A percentile compares a stretch with the other conserved stretches of the same genome.
These are phyloP conservation scores for Shinisaurus crocodilurus DNA, from an alignment of 2,113 vertebrate genomes.

Conservation along the genomic window DNA sequence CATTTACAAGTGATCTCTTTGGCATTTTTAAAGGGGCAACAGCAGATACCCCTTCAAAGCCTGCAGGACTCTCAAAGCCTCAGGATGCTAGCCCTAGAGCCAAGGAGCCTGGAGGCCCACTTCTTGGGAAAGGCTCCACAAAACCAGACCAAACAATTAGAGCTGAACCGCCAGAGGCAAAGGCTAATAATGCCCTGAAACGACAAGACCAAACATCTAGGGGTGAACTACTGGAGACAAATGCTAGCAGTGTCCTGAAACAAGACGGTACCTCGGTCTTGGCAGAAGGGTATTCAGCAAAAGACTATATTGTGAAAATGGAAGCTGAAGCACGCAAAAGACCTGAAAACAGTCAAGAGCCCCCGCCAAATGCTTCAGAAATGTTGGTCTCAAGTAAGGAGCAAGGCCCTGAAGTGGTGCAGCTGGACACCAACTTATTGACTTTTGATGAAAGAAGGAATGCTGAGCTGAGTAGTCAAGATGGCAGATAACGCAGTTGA, in stretches of 20 bases:
- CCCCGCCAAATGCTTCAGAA: conserved; percentile 35
- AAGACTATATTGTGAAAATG: conserved; percentile 26
- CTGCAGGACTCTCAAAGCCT: conserved; percentile 47
- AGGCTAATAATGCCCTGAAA: background rate
- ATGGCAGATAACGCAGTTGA: conserved; percentile 38
- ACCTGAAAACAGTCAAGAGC: conserved; percentile 28
- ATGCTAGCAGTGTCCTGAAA: background rate
- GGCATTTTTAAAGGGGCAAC: conserved; percentile 81
- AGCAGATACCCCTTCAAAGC: conserved; percentile 59
- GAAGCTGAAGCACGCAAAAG: conserved; percentile 37
- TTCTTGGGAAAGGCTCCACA: conserved; percentile 32
- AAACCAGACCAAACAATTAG: conserved; percentile 23
- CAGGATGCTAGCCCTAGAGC: conserved; percentile 7
- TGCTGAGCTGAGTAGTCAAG: conserved; percentile 44
- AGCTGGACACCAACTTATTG: background rate
- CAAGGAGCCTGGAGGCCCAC: conserved; percentile 24
- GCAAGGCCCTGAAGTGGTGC: background rate
- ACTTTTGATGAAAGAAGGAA: background rate
- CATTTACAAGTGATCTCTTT: conserved; percentile 85
- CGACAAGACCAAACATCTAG: conserved; percentile 5
- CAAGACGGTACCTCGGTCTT: background rate
- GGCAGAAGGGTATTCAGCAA: conserved; percentile 5
- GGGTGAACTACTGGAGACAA: conserved; percentile 12
- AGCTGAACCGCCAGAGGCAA: conserved; percentile 7
- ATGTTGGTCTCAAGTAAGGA: conserved; percentile 23